Evolutionary conservation across 2,797 vertebrate species (phyloP).

Genomic region (Pangasius mekongensis): DNA sequence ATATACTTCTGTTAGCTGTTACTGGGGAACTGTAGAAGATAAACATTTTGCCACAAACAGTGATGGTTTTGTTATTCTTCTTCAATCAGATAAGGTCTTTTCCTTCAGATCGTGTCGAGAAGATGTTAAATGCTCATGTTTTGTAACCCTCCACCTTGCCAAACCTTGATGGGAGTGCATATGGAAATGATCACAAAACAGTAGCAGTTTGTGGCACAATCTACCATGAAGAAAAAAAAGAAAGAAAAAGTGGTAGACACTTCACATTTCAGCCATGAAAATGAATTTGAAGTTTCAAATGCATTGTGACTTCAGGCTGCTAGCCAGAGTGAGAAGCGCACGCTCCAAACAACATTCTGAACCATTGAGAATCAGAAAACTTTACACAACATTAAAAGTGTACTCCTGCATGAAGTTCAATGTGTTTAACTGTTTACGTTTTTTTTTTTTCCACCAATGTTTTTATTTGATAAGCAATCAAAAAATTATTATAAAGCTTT

Average conservation of each 20-base stretch:
- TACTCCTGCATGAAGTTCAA: background rate
- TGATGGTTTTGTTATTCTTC: slow-evolving; percentile 23
- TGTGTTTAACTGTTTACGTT: background rate
- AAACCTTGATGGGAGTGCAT: slow-evolving; percentile 47
- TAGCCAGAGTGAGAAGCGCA: slow-evolving; percentile 3
- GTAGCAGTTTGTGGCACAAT: slow-evolving; percentile 44
- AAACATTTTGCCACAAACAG: slow-evolving; percentile 12
- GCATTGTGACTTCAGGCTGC: slow-evolving; percentile 32
- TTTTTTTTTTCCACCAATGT: background rate
- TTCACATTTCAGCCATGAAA: slow-evolving; percentile 49
- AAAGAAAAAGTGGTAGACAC: background rate
- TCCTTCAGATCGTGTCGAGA: slow-evolving; percentile 14
- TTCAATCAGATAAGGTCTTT: slow-evolving; percentile 23
- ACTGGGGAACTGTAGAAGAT: background rate
- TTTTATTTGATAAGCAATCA: background rate
- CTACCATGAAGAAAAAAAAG: background rate
- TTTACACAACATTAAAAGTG: slow-evolving; percentile 12
- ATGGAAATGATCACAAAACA: slow-evolving; percentile 57
- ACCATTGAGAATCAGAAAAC: background rate
- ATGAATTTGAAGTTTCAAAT: slow-evolving; percentile 48
- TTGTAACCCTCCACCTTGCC: slow-evolving; percentile 27
- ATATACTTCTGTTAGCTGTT: slow-evolving; percentile 15
- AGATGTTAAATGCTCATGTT: slow-evolving; percentile 29
- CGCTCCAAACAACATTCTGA: slow-evolving; percentile 11
- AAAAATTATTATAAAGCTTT: background rate